Percentiles rank a stretch among this genome's conserved stretches.
Conservation (phyloP, 2,797 vertebrate genomes). For the Champsocephalus esox region DNA sequence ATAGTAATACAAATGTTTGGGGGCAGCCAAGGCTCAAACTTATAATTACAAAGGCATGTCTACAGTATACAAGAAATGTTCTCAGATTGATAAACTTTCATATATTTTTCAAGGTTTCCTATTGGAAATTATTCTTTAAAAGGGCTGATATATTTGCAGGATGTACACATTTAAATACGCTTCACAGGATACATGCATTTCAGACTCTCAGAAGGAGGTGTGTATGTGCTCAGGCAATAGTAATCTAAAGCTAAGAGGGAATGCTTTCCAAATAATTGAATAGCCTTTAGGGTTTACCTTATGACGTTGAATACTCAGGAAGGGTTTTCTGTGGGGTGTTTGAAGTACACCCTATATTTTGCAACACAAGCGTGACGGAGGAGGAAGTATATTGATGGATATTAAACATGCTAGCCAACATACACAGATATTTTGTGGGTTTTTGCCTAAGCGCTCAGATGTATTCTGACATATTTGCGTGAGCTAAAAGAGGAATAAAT, state of each 20-base stretch:
- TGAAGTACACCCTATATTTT: constrained; percentile 2
- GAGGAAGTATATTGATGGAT: constrained; percentile 18
- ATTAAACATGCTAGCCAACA: constrained; percentile 24
- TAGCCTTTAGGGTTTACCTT: background rate
- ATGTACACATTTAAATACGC: background rate
- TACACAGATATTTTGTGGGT: constrained; percentile 11
- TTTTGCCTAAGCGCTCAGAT: constrained; percentile 19
- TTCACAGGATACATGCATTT: background rate
- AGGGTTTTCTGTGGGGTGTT: background rate
- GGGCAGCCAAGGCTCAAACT: too few species aligned
- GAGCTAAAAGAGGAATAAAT: constrained; percentile 38
- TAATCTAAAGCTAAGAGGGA: background rate
- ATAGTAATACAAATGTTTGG: too few species aligned
- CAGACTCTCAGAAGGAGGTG: constrained; percentile 1
- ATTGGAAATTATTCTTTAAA: too few species aligned
- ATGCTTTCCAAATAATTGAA: background rate
- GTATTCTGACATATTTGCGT: constrained; percentile 25
- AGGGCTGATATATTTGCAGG: too few species aligned
- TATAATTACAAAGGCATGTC: too few species aligned
- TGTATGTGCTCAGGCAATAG: background rate
- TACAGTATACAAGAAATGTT: too few species aligned
- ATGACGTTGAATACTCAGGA: background rate
- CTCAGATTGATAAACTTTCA: too few species aligned
- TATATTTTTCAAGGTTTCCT: too few species aligned
- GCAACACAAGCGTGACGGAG: constrained; percentile 6